Conservation (phyloP, 2,888 invertebrate species). For the Hirtodrosophila trivittata region DNA sequence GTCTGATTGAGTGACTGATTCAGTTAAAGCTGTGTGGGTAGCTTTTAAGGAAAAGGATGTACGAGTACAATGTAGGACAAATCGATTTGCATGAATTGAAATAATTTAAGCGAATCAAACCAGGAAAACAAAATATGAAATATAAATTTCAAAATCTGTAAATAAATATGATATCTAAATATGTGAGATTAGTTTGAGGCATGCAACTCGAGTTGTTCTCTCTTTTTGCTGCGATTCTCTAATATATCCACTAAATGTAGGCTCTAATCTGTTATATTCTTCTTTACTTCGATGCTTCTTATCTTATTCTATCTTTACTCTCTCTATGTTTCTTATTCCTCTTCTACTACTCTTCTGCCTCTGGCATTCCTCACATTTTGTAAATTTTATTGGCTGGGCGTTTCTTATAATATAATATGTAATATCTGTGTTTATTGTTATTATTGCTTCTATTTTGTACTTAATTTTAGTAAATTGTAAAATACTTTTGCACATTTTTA, state of each 20-base stretch:
- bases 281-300: not conserved
- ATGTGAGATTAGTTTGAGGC: slow-evolving; percentile 18
- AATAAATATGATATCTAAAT: not conserved
- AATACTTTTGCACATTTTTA: slow-evolving; percentile 68
- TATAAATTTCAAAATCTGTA: slow-evolving; percentile 14
- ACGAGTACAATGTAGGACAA: not conserved
- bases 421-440: slow-evolving; percentile 39
- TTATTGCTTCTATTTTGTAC: slow-evolving; percentile 60
- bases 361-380: slow-evolving; percentile 45
- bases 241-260: too few relatives aligned
- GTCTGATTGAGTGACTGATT: slow-evolving; percentile 46
- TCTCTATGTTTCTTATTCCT: slow-evolving; percentile 19
- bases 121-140: not conserved
- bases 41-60: slow-evolving; percentile 29
- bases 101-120: not conserved
- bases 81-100: not conserved
- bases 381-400: slow-evolving; percentile 61
- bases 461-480: slow-evolving; percentile 72
- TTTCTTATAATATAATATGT: slow-evolving; percentile 25
- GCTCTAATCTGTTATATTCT: too few relatives aligned
- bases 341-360: slow-evolving; percentile 30
- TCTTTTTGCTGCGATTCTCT: slow-evolving; percentile 1
- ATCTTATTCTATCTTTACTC: slow-evolving; percentile 7
- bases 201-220: slow-evolving; percentile 11
- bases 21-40: slow-evolving; percentile 66